Base-by-base conservation (phyloP, 2,888 invertebrate species). In the Nomada ruficornis region DNA sequence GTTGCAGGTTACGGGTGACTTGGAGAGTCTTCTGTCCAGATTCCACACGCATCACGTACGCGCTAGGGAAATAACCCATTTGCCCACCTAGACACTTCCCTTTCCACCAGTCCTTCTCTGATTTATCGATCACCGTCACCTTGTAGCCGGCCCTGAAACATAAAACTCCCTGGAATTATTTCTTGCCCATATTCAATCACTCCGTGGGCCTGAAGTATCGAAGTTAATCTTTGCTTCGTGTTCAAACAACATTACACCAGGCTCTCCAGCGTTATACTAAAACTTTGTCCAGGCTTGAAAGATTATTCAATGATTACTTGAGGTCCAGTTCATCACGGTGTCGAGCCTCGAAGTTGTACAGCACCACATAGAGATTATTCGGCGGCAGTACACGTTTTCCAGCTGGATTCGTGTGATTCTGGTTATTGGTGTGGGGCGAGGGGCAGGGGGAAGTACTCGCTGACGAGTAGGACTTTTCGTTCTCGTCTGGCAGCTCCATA, bases 21-120 rank as follows among this genome's bases (percentile, higher is more conserved):
- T 98, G 98, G 77, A 98, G 94, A 0, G 98, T 98, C 91, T 97
- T 96, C 93, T 99, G 98, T 9, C 98, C 98, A 57, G 98, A 97
- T 91, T 98, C 97, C 77, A 99, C 94, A 91, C 97, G 97, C 80
- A 98, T 97, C 88, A 98, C 98, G 92, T 99, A 99, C 91, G 98
- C 98, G 42, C 98, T 98, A 5, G 99, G 99, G 93, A 99, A 98
- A 94, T 97, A 98, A 15, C 99, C 99, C 68, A 97, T 96, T 90
- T 97, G 96, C 44, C 98, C 98, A 1, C 96, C 95, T 82, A 98
- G 95, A 91, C 98, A 98, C 94, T 98, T 98, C 64, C 98, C 99
- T 94, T 98, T 98, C 98, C 98, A 99, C 99, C 98, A 99, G 92
- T 98, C 98, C 15, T 97, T 97, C 94, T 99, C 98, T 0, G 98